A percentile compares a stretch with the other conserved stretches of the same genome.
These are phyloP conservation scores for Lepidonotus clava DNA, from an alignment of 2,888 invertebrate genomes.

Conservation along the genomic window DNA sequence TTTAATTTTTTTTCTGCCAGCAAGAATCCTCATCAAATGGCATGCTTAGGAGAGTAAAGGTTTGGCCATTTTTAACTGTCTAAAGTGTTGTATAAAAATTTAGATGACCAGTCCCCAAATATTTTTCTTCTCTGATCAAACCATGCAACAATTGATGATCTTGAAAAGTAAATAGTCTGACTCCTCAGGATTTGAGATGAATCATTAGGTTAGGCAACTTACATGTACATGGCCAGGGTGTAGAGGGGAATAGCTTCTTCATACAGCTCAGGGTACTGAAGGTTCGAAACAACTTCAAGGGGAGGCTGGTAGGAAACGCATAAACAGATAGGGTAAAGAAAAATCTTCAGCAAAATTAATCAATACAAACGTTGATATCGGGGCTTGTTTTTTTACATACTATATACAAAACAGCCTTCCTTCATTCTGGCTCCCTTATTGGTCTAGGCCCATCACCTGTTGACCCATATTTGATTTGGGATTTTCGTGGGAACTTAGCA, in stretches of 20 bases:
- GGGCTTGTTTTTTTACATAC: too few species aligned
- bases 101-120: not conserved
- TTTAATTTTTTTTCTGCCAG: too few species aligned
- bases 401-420: too few species aligned
- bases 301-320: conserved; percentile 31
- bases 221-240: conserved; percentile 26
- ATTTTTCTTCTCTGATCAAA: not conserved
- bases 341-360: too few species aligned
- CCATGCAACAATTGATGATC: not conserved
- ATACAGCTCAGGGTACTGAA: conserved; percentile 31
- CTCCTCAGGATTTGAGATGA: too few species aligned
- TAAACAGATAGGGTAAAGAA: conserved; percentile 41
- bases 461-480: too few species aligned
- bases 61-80: not conserved
- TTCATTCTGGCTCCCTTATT: too few species aligned
- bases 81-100: not conserved
- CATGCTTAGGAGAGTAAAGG: not conserved
- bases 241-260: conserved; percentile 46
- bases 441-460: too few species aligned
- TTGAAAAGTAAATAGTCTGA: not conserved
- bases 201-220: not conserved
- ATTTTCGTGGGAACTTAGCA: too few species aligned
- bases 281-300: not conserved
- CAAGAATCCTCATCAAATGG: not conserved
- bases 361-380: too few species aligned